Percentiles rank a stretch among this genome's conserved stretches.
Evolutionary conservation across 2,797 vertebrate species (phyloP).

Genomic region (Zenarchopterus dispar): DNA sequence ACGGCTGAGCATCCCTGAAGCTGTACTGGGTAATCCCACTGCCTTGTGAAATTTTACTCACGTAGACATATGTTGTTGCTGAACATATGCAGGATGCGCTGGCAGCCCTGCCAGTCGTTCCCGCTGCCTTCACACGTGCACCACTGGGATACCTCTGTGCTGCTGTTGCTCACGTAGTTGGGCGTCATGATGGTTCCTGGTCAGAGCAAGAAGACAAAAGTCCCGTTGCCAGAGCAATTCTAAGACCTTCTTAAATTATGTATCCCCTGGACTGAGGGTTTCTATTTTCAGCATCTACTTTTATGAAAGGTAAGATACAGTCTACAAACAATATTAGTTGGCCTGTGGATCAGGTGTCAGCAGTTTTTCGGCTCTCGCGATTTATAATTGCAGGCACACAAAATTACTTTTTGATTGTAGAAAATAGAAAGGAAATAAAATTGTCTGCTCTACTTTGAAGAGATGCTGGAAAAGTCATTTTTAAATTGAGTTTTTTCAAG

Average conservation of each 20-base stretch:
- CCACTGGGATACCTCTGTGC: slow-evolving; percentile 90
- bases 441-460: slow-evolving; percentile 15
- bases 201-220: slow-evolving; percentile 14
- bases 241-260: slow-evolving; percentile 7
- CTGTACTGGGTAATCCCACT: too few relatives aligned
- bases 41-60: slow-evolving; percentile 75
- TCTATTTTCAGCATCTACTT: slow-evolving; percentile 30
- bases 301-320: slow-evolving; percentile 6
- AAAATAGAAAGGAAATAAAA: slow-evolving; percentile 38
- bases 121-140: slow-evolving; percentile 94
- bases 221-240: slow-evolving; percentile 8
- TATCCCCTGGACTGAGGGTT: slow-evolving; percentile 24
- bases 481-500: slow-evolving; percentile 21
- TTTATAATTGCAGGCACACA: slow-evolving; percentile 43
- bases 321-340: slow-evolving; percentile 32
- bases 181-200: slow-evolving; percentile 96
- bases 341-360: slow-evolving; percentile 24
- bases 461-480: slow-evolving; percentile 37
- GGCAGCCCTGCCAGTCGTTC: slow-evolving; percentile 91
- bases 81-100: slow-evolving; percentile 89
- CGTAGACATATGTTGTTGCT: slow-evolving; percentile 90
- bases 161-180: slow-evolving; percentile 94
- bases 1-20: too few relatives aligned
- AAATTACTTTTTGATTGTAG: slow-evolving; percentile 38
- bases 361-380: slow-evolving; percentile 27